Evolutionary conservation across 2,113 vertebrate species (phyloP).

Genomic region (Martes martes): DNA sequence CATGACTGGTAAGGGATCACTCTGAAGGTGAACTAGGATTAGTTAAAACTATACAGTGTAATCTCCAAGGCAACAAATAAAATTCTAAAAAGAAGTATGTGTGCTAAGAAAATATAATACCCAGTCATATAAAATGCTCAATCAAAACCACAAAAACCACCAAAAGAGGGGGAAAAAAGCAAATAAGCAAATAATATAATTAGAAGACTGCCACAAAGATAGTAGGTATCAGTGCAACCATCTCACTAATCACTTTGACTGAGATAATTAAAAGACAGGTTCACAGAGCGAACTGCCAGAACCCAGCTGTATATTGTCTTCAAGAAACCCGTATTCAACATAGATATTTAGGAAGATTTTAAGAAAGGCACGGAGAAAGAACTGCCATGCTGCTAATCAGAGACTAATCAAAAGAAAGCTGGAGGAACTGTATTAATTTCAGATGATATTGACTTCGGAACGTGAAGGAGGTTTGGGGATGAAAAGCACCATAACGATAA

Average conservation of each 20-base stretch:
- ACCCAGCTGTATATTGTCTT: neutral
- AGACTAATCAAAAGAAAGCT: neutral
- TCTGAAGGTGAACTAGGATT: neutral
- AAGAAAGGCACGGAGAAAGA: neutral
- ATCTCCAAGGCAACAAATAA: neutral
- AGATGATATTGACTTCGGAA: neutral
- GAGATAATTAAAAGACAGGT: neutral
- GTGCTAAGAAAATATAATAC: neutral
- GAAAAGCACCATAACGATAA: neutral
- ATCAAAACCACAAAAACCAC: neutral
- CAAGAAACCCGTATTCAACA: neutral
- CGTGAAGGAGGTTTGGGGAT: neutral
- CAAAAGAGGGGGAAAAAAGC: neutral
- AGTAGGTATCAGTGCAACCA: neutral
- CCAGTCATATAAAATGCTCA: neutral
- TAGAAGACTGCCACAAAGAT: neutral
- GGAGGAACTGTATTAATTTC: neutral
- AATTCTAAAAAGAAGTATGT: neutral
- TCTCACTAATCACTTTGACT: neutral
- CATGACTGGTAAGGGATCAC: neutral
- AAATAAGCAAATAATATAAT: neutral
- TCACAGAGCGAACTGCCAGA: neutral
- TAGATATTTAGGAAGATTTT: neutral
- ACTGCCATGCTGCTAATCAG: neutral
- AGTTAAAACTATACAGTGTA: neutral